Conservation (phyloP, 2,888 invertebrate genomes). For the Polyommatus icarus region DNA sequence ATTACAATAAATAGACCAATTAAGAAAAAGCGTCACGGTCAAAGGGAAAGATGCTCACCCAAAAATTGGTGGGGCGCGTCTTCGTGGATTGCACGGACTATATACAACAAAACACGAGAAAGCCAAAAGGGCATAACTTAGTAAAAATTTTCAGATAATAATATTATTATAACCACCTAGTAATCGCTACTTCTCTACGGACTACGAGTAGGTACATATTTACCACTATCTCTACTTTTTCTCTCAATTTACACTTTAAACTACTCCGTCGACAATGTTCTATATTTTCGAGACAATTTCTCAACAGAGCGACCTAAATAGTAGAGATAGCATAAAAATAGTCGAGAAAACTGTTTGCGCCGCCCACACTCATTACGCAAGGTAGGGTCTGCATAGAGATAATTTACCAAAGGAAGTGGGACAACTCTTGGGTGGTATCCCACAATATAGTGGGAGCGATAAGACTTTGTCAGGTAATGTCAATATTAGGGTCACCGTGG, state of each 20-base stretch:
- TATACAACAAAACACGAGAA: no score
- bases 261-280: neutral
- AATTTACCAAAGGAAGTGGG: constrained; percentile 14
- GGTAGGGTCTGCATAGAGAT: constrained; percentile 19
- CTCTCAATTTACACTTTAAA: neutral
- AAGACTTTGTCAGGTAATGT: neutral
- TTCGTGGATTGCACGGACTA: no score
- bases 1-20: no score
- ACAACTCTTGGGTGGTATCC: neutral
- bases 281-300: constrained; percentile 20
- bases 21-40: no score
- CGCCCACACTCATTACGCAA: constrained; percentile 24
- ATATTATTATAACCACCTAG: no score
- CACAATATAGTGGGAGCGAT: neutral
- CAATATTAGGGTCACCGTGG: neutral
- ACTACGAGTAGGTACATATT: no score
- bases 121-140: no score
- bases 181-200: no score
- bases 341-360: constrained; percentile 8
- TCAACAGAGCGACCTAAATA: constrained; percentile 22
- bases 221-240: no score
- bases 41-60: no score
- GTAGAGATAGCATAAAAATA: constrained; percentile 31
- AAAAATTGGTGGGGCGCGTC: no score
- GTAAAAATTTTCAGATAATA: no score